Conservation (phyloP, 2,888 invertebrate species). For the Macaria liturata region DNA sequence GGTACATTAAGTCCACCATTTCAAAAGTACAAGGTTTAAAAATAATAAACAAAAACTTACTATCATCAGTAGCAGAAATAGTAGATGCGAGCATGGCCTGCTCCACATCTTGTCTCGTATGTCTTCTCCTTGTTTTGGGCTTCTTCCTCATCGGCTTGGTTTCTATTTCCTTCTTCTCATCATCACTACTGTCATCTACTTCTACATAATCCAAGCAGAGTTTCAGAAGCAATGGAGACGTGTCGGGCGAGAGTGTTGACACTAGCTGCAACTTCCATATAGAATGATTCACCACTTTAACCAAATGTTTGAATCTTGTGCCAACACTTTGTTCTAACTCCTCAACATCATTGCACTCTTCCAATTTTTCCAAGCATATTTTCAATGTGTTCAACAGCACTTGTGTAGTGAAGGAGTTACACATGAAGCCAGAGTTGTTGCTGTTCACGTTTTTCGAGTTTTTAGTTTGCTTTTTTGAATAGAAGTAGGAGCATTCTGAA, state of each 20-base stretch:
- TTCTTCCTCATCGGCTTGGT: slow-evolving; percentile 63
- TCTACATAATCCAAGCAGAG: slow-evolving; percentile 75
- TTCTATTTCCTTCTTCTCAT: slow-evolving; percentile 67
- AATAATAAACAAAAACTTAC: slow-evolving; percentile 41
- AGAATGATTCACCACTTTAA: slow-evolving; percentile 85
- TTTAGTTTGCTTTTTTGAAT: slow-evolving; percentile 67
- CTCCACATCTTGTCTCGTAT: slow-evolving; percentile 64
- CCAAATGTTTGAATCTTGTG: slow-evolving; percentile 59
- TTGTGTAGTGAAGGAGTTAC: slow-evolving; percentile 83
- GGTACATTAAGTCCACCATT: too few species aligned
- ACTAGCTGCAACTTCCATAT: slow-evolving; percentile 89
- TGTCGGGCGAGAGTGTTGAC: slow-evolving; percentile 78
- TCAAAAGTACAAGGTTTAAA: too few species aligned
- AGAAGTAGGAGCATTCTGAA: slow-evolving; percentile 78
- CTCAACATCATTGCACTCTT: slow-evolving; percentile 55
- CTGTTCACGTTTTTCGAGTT: slow-evolving; percentile 50
- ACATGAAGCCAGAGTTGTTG: slow-evolving; percentile 79
- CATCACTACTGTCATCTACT: slow-evolving; percentile 74
- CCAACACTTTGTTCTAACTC: slow-evolving; percentile 50
- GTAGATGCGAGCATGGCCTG: slow-evolving; percentile 67
- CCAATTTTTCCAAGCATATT: slow-evolving; percentile 76
- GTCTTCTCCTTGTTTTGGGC: slow-evolving; percentile 61
- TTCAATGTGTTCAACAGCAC: slow-evolving; percentile 83
- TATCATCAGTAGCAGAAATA: slow-evolving; percentile 65
- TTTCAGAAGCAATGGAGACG: slow-evolving; percentile 67